Evolutionary conservation across 1,140 invertebrate genomes (phyloP).

Genomic region (Carposina sasakii): DNA sequence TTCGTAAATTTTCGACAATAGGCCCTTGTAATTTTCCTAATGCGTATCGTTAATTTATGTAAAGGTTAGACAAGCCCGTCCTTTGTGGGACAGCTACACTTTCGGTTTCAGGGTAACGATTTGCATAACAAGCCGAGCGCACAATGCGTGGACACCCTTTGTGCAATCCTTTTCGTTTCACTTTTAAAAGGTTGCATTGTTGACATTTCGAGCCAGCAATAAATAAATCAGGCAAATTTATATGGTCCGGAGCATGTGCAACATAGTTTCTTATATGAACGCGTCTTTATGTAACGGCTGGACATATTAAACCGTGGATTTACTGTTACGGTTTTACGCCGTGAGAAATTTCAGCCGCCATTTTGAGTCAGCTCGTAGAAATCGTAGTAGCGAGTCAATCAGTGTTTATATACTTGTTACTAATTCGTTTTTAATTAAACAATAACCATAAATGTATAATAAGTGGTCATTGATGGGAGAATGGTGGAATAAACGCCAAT

Average conservation of each 20-base stretch:
- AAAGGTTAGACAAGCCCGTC: conserved; percentile 48
- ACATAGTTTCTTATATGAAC: conserved; percentile 14
- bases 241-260: conserved; percentile 43
- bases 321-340: conserved; percentile 8
- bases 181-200: conserved; percentile 66
- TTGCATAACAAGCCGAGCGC: conserved; percentile 57
- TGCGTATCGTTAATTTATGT: conserved; percentile 66
- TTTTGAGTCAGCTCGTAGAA: too few species aligned
- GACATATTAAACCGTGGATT: conserved; percentile 10
- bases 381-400: too few species aligned
- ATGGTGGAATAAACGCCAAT: conserved; percentile 65
- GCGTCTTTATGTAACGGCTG: conserved; percentile 18
- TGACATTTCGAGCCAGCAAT: conserved; percentile 62
- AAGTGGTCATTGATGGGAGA: conserved; percentile 59
- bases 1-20: conserved; percentile 46
- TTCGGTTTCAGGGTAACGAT: conserved; percentile 69
- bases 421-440: conserved; percentile 53
- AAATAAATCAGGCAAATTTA: conserved; percentile 68
- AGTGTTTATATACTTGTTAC: conserved; percentile 26
- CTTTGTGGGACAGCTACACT: conserved; percentile 41
- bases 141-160: conserved; percentile 61
- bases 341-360: too few species aligned
- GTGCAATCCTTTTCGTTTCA: conserved; percentile 64
- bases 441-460: conserved; percentile 54
- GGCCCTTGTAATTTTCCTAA: conserved; percentile 56